Conservation (phyloP, 2,797 vertebrate genomes). For the Todus mexicanus region DNA sequence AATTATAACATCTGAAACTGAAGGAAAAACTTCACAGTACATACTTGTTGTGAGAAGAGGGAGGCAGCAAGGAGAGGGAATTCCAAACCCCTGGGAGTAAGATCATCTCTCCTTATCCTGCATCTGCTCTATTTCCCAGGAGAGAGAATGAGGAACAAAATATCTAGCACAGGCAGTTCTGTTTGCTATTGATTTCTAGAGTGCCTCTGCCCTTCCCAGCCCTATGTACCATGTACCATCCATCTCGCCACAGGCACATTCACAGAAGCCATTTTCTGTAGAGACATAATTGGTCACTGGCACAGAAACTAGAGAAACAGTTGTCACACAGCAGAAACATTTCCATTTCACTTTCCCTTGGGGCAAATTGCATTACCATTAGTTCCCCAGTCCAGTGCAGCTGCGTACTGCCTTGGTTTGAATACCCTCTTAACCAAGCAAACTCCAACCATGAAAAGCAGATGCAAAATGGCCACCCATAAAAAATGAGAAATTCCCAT, state of each 20-base stretch:
- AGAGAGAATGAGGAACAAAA: conserved; percentile 13
- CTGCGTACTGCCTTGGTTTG: not conserved
- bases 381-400: not conserved
- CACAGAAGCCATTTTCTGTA: conserved; percentile 25
- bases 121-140: conserved; percentile 37
- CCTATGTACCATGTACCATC: not conserved
- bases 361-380: not conserved
- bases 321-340: conserved; percentile 10
- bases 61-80: not conserved
- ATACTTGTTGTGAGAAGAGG: not conserved
- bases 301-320: conserved; percentile 27
- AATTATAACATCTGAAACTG: not conserved
- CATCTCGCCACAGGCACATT: conserved; percentile 41
- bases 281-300: conserved; percentile 46
- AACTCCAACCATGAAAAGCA: not conserved
- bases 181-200: conserved; percentile 56
- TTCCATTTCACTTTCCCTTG: conserved; percentile 16
- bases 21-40: not conserved
- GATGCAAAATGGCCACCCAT: not conserved
- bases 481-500: not conserved
- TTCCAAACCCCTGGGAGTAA: not conserved
- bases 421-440: not conserved
- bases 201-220: conserved; percentile 39
- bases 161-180: conserved; percentile 19
- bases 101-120: conserved; percentile 19